Base-by-base conservation (phyloP, 1,140 invertebrate genomes). In the Heliconius eleuchia region DNA sequence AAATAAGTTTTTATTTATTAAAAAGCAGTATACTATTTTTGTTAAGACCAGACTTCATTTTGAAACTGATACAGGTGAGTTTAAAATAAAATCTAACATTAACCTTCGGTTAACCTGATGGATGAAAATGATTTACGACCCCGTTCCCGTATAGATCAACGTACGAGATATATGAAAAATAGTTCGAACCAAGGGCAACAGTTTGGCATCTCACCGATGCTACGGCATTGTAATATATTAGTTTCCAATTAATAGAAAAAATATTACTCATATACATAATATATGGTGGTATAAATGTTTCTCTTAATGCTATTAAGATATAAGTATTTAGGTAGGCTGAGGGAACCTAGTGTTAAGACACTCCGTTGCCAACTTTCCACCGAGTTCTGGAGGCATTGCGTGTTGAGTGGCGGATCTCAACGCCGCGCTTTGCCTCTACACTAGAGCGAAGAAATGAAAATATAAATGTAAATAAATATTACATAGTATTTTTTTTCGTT, bases 11-110 rank as follows among this genome's bases (percentile, higher is more conserved):
- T 30, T 66, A 66, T 66, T 66, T 66, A 16, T 30, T 66, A 66
- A 66, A 66, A 66, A 66, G 60, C 23, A 27, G 11, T 66, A 30
- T 66, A 66, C 60, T 66, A 66, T 27, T 66, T 66, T 16, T 66
- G 27, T 66, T 66, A 66, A 66, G 27, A 66, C 23, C 60, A 66
- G 60, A 66, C 60, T 13, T 13, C 60, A 66, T 66, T 66, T 66
- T 66, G 9, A 66, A 13, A 66, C 60, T 71, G 37, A 39, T 50
- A 60, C 60, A 70, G 37, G 60, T 46, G 60, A 71, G 60, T 46
- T 76, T 71, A 76, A 76, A 76, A 76, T 76, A 76, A 66, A 19
- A 52, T 39, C 23, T 27, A 76, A 19, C 34, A 46, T 66, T 75
- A 75, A 75, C 60, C 60, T 76, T 76, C 55, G 39, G 60, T 71